phyloP scores from a whole-genome alignment of 2,888 invertebrate species.

The Euplagia quadripunctaria region DNA sequence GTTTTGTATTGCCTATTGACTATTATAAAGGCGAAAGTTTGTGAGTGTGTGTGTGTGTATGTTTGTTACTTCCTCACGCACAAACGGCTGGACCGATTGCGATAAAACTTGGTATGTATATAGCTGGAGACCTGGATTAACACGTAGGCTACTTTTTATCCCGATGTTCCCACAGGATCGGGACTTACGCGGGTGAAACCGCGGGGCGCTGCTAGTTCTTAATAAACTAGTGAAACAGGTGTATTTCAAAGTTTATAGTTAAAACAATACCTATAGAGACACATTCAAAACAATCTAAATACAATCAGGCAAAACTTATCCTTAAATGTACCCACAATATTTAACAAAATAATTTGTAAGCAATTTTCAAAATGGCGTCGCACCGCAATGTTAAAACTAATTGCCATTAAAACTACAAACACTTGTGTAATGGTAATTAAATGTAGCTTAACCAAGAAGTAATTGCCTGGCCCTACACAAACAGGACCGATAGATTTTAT shows the following conservation, averaged over 20 bases:
- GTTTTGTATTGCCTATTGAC: too few relatives aligned
- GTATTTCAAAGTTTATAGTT: background rate
- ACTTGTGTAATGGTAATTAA: constrained; percentile 64
- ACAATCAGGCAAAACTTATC: background rate
- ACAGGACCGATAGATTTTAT: constrained; percentile 55
- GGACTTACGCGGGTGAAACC: too few relatives aligned
- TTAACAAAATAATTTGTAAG: constrained; percentile 31
- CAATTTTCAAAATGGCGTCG: constrained; percentile 30
- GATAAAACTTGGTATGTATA: too few relatives aligned
- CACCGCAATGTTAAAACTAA: constrained; percentile 42
- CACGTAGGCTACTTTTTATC: too few relatives aligned
- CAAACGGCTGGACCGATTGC: too few relatives aligned
- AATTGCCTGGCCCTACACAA: constrained; percentile 61
- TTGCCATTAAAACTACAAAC: constrained; percentile 60
- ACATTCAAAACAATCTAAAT: background rate
- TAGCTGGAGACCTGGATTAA: too few relatives aligned
- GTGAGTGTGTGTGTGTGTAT: too few relatives aligned
- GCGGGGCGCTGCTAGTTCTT: too few relatives aligned
- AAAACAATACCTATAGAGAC: background rate
- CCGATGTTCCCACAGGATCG: too few relatives aligned
- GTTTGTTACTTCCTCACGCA: too few relatives aligned
- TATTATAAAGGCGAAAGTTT: too few relatives aligned
- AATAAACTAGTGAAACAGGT: background rate
- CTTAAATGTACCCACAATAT: constrained; percentile 3
- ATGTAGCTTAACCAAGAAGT: constrained; percentile 61